Evolutionary conservation across 1,140 invertebrate species (phyloP).

Genomic region (Drosophila navojoa): DNA sequence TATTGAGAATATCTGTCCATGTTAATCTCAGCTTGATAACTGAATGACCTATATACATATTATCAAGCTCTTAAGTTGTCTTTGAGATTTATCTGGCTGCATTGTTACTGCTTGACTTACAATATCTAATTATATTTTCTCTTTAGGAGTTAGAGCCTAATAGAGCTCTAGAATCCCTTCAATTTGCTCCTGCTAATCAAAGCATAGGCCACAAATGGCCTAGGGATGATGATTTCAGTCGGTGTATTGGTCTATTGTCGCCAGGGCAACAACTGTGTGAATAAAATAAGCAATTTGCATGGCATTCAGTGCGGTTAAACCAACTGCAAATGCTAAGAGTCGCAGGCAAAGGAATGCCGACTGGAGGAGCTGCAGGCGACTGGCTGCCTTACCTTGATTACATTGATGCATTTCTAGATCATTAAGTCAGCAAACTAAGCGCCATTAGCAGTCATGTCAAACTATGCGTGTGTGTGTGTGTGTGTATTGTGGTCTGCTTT

Average conservation of each 20-base stretch:
- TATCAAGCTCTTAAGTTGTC: too few species aligned
- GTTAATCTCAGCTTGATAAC: too few species aligned
- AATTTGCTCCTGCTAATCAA: too few species aligned
- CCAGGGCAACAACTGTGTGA: constrained; percentile 15
- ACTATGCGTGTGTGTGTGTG: constrained; percentile 11
- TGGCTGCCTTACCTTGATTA: constrained; percentile 68
- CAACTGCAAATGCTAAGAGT: constrained; percentile 36
- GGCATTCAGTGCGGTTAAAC: constrained; percentile 51
- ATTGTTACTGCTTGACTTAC: too few species aligned
- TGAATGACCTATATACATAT: too few species aligned
- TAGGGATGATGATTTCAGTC: constrained; percentile 39
- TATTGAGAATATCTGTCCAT: too few species aligned
- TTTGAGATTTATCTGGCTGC: too few species aligned
- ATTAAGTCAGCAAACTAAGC: constrained; percentile 72
- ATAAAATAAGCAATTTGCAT: constrained; percentile 66
- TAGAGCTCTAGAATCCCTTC: not conserved
- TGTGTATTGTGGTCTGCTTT: not conserved
- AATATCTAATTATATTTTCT: too few species aligned
- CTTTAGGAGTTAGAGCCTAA: not conserved
- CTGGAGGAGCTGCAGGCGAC: constrained; percentile 4
- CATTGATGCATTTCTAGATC: constrained; percentile 79
- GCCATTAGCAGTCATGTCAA: constrained; percentile 63
- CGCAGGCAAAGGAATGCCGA: constrained; percentile 7
- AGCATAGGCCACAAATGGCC: constrained; percentile 36
- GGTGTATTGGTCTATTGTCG: constrained; percentile 7